Evolutionary conservation across 2,888 invertebrate genomes (phyloP).

Genomic region (Nasonia oneida): DNA sequence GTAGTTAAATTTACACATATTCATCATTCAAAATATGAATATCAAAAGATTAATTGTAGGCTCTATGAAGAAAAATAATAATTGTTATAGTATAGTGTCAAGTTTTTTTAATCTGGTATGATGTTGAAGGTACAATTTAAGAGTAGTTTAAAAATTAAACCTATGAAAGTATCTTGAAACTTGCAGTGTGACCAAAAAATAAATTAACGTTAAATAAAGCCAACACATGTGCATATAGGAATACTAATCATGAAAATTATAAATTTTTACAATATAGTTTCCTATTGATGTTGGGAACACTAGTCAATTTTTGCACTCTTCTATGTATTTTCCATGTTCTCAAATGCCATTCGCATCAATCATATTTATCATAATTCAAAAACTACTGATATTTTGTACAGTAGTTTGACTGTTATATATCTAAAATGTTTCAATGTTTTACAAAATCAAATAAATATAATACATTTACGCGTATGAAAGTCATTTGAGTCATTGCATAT

Average conservation of each 20-base stretch:
- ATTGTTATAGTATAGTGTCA: neutral
- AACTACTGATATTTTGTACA: constrained; percentile 6
- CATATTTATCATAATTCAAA: neutral
- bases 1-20: neutral
- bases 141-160: neutral
- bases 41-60: neutral
- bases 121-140: neutral
- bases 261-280: neutral
- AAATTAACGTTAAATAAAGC: neutral
- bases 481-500: neutral
- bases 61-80: neutral
- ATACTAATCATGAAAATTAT: neutral
- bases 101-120: neutral
- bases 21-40: neutral
- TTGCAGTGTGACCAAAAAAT: neutral
- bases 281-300: constrained; percentile 1
- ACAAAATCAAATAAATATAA: constrained; percentile 1
- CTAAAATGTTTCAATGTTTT: constrained; percentile 4
- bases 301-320: constrained; percentile 39
- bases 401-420: neutral
- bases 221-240: neutral
- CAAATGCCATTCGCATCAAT: constrained; percentile 4
- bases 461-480: constrained; percentile 10
- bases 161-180: neutral
- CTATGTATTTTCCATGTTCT: constrained; percentile 36